Base-by-base conservation (phyloP, 2,888 invertebrate genomes). In the Lordiphosa andalusiaca region DNA sequence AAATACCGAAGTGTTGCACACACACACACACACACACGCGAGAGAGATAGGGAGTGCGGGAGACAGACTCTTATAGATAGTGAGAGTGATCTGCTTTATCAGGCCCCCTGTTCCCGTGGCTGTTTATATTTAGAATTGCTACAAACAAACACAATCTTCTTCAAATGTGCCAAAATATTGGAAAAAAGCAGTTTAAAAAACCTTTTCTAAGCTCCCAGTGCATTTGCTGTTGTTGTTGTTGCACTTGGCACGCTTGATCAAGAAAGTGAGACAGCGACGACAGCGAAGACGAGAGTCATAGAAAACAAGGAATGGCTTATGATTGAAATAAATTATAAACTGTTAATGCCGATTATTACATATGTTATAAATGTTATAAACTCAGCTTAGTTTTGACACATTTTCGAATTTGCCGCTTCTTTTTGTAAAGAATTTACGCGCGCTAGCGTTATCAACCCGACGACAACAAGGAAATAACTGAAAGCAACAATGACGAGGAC, bases 61-160 rank as follows among this genome's bases (percentile, higher is more conserved):
- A 19, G 19, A n/a, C 36, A 50, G 46, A 10, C 37, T 9, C 65
- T 68, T 69, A 71, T 42, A 60, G 73, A 73, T 69, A 71, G 77
- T 61, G 73, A 77, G 77, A 76, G 77, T 71, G 74, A 73, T 75
- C 77, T 71, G 62, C 70, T 77, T 73, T 75, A 75, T 75, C 73
- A 77, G 73, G 59, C 36, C 40, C 51, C 44, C 16, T 25, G 30
- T 30, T 30, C 44, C 44, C 44, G 16, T 44, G 40, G 36, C 44
- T 53, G 58, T 55, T 57, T 77, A 75, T 72, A 72, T 77, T 40
- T 69, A 77, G 63, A 61, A 41, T 63, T 42, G 42, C 56, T 52
- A 64, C 58, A 46, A 54, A 75, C 67, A 63, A 40, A 49, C 41
- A 40, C 57, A 54, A 40, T 33, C 6, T 33, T n/a, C 23, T 1